Evolutionary conservation across 2,888 invertebrate genomes (phyloP), one percentile per base, ranked within the genome.

Genomic region (Drosophila nigricruria): DNA sequence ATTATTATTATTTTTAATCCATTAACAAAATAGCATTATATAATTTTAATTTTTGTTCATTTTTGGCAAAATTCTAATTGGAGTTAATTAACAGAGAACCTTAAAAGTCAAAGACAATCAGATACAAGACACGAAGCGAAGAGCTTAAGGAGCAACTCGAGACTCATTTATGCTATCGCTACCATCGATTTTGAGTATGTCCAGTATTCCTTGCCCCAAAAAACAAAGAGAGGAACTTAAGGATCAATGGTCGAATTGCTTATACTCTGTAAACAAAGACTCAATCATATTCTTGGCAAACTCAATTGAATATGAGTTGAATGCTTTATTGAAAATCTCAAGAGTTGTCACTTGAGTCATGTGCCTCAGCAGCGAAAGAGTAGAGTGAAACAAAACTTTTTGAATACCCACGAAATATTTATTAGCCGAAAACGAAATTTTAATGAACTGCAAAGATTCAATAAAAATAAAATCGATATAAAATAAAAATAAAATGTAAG

Each of bases 361-460:
- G 16, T 16, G 10, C 30, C 54, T 36, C 6, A 12, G 14, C 6
- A 6, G 12, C 2, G 20, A 10, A 25, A 59, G 40, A 9, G 56
- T 40, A 47, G 18, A 43, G 32, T 10, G 20, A 23, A 42, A 42
- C 40, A 57, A 50, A 77, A 72, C 64, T 65, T 66, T 78, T 65
- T 71, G 69, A 66, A 59, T 61, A 42, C 50, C 63, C 69, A 60
- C 49, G 36, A 68, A 66, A 89, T 92, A 91, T 92, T 92, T 92
- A 92, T 92, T 91, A 90, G 91, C 85, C 88, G 79, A 89, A 89
- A 90, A 82, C 82, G 82, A 91, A 91, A 92, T 92, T 92, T 92
- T 92, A 92, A 92, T 92, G 91, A 92, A 91, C 91, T 79, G 65
- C 69, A 73, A 78, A 80, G 71, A 70, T 73, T 78, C 73, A 79